A percentile compares a stretch with the other conserved stretches of the same genome.
These are phyloP conservation scores for Ips typographus DNA, from an alignment of 1,140 invertebrate genomes.

Conservation along the genomic window DNA sequence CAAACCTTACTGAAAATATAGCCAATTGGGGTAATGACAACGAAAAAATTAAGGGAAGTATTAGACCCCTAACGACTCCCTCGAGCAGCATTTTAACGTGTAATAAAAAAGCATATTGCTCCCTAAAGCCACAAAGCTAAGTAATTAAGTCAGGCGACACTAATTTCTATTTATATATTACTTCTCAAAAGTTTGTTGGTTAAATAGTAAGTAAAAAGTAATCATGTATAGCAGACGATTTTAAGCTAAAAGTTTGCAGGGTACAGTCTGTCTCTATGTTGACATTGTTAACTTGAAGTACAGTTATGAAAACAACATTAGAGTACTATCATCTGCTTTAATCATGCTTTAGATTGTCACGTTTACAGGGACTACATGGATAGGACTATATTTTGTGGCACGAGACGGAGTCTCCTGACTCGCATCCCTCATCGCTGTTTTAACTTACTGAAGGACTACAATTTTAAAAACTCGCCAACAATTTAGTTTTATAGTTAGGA, in stretches of 20 bases:
- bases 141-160: neutral
- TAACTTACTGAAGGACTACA: too few species aligned
- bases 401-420: too few species aligned
- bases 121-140: neutral
- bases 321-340: too few species aligned
- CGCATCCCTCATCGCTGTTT: too few species aligned
- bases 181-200: too few species aligned
- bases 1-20: neutral
- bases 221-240: neutral
- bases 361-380: neutral
- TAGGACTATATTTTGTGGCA: neutral
- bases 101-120: constrained; percentile 3
- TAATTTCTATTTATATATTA: neutral
- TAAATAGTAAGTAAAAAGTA: neutral
- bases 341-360: too few species aligned
- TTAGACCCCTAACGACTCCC: neutral
- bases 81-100: neutral
- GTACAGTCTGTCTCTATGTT: too few species aligned
- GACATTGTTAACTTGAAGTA: too few species aligned
- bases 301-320: too few species aligned
- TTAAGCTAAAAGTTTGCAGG: too few species aligned
- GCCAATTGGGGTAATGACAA: neutral
- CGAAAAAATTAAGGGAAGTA: neutral
- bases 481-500: too few species aligned
- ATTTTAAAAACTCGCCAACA: too few species aligned